Percentiles rank a stretch among this genome's conserved stretches.
phyloP scores from a whole-genome alignment of 1,140 invertebrate genomes.

The Chironomus striatipennis region DNA sequence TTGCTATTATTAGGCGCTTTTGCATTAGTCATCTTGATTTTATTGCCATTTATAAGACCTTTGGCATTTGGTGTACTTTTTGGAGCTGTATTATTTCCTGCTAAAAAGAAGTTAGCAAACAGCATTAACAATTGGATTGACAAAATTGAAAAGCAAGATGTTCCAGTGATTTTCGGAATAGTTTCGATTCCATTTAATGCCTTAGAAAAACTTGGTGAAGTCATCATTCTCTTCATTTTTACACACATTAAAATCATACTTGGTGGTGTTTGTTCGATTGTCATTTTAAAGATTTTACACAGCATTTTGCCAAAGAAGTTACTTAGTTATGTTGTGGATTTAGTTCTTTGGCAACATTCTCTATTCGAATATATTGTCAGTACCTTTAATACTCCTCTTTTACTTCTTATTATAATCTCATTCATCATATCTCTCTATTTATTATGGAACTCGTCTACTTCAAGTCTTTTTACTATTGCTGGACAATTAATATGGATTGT shows the following conservation, averaged over 20 bases:
- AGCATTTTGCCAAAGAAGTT: constrained; percentile 48
- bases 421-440: constrained; percentile 46
- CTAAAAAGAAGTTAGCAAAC: constrained; percentile 61
- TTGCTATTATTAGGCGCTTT: constrained; percentile 65
- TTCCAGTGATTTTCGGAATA: constrained; percentile 55
- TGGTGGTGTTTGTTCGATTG: constrained; percentile 31
- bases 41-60: constrained; percentile 86
- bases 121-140: constrained; percentile 59
- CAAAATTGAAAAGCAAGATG: constrained; percentile 45
- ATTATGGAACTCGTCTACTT: constrained; percentile 48
- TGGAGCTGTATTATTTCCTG: constrained; percentile 78
- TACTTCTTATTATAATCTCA: constrained; percentile 24
- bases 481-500: constrained; percentile 51
- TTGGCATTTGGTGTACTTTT: constrained; percentile 76
- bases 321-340: constrained; percentile 41
- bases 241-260: constrained; percentile 47
- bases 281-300: constrained; percentile 38
- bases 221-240: constrained; percentile 49
- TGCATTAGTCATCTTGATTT: constrained; percentile 59
- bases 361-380: constrained; percentile 42
- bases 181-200: constrained; percentile 59
- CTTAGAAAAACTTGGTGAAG: constrained; percentile 56
- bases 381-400: constrained; percentile 25
- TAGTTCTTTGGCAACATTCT: constrained; percentile 37
- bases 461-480: constrained; percentile 43